phyloP scores from a whole-genome alignment of 2,888 invertebrate species.

The Dolomedes plantarius region DNA sequence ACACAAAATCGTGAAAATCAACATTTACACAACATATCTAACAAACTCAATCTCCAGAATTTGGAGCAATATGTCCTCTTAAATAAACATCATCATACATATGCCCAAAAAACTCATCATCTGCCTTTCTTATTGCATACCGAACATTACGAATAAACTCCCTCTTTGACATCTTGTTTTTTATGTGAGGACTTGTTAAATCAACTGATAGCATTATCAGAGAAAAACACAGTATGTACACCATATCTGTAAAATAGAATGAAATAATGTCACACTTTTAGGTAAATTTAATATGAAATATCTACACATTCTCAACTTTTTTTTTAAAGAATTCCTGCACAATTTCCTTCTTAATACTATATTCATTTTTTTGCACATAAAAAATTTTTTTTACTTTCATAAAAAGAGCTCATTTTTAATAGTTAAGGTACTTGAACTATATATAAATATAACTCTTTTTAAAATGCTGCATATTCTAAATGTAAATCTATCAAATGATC shows the following conservation, averaged over 20 bases:
- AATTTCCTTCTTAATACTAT: no score
- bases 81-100: slow-evolving; percentile 79
- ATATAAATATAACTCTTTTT: no score
- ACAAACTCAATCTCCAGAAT: slow-evolving; percentile 63
- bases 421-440: no score
- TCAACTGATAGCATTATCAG: slow-evolving; percentile 79
- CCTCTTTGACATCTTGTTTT: slow-evolving; percentile 80
- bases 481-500: no score
- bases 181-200: slow-evolving; percentile 78
- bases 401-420: no score
- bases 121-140: slow-evolving; percentile 76
- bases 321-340: no score
- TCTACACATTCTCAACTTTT: no score
- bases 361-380: no score
- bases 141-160: slow-evolving; percentile 80
- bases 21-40: neutral
- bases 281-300: no score
- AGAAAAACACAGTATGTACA: slow-evolving; percentile 79
- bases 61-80: slow-evolving; percentile 78
- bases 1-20: neutral
- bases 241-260: slow-evolving; percentile 76
- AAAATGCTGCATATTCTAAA: no score
- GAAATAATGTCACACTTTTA: neutral
- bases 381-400: no score
- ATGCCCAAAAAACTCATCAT: slow-evolving; percentile 78